Conservation (phyloP, 2,888 invertebrate genomes). For the Xanthorhoe designata region DNA sequence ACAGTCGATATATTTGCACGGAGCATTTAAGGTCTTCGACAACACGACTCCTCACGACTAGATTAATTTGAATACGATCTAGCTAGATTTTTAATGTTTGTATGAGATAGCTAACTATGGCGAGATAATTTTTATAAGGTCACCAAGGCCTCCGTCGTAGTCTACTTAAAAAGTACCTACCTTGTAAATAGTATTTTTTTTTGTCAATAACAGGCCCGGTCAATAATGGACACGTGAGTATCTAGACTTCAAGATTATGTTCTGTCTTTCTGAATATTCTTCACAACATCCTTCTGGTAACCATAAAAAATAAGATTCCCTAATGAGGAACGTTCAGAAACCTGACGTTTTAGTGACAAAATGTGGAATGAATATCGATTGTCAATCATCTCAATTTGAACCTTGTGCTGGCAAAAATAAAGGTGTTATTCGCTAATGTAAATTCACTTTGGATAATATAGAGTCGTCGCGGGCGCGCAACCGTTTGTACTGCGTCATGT, state of each 20-base stretch:
- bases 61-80: not conserved
- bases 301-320: conserved; percentile 64
- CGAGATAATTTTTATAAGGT: too few species aligned
- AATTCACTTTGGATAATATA: conserved; percentile 71
- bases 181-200: too few species aligned
- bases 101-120: too few species aligned
- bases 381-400: conserved; percentile 50
- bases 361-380: conserved; percentile 67
- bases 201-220: not conserved
- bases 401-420: conserved; percentile 51
- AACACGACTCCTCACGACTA: not conserved
- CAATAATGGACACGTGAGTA: not conserved
- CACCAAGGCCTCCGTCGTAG: too few species aligned
- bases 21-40: not conserved
- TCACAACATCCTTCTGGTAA: conserved; percentile 1
- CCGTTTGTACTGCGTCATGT: conserved; percentile 77
- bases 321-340: conserved; percentile 73
- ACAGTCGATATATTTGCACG: conserved; percentile 41
- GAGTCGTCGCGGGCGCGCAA: conserved; percentile 75
- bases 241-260: not conserved
- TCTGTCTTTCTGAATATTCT: not conserved
- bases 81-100: too few species aligned
- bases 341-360: conserved; percentile 78
- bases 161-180: too few species aligned
- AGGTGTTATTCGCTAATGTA: conserved; percentile 50